Base-by-base conservation (phyloP, 1,140 invertebrate species). In the Drosophila nannoptera region DNA sequence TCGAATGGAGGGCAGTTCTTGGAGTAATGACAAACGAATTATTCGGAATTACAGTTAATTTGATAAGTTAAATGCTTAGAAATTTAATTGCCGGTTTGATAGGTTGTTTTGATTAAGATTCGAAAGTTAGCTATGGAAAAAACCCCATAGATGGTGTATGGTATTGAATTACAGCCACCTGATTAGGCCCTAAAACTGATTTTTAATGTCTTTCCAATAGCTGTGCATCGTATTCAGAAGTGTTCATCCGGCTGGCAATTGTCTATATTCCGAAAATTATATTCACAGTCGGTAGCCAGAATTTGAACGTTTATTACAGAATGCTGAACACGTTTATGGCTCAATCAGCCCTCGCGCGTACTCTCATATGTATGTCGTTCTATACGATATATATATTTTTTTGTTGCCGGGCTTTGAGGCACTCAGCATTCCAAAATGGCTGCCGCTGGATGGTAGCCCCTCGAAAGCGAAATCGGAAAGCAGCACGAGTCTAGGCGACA, bases 381-480 rank as follows among this genome's bases (percentile, higher is more conserved):
- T 7, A 40, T 42, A 31, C 40, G 7, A 29, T 32, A 45, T 7
- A 14, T 33, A 49, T 29, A 48, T 31, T 31, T 40, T 55, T 31
- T 7, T 55, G 40, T 33, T 56, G 40, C 31, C 32, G 35, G 7
- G 32, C 29, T 56, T 43, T 45, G 54, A 56, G 54, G 54, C 54
- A 14, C 40, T 45, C 54, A 45, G 40, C 31, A 45, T 33, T 59
- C 33, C 42, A 68, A 68, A 62, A 68, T 68, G 66, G 58, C 59
- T 54, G 66, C 49, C 49, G 32, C 45, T 66, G 50, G 46, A 12
- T 50, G 31, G 40, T 11, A 11, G 45, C 45, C 45, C 45, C 45
- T 29, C 11, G 48, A 67, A 69, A 40, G 56, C 36, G 42, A 69
- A 63, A 52, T 45, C 40, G 46, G 52, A 40, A 58, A 42, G 36